A percentile compares a stretch with the other conserved stretches of the same genome.
Evolutionary conservation across 2,888 invertebrate genomes (phyloP).

Genomic region (Eurytoma adleriae): DNA sequence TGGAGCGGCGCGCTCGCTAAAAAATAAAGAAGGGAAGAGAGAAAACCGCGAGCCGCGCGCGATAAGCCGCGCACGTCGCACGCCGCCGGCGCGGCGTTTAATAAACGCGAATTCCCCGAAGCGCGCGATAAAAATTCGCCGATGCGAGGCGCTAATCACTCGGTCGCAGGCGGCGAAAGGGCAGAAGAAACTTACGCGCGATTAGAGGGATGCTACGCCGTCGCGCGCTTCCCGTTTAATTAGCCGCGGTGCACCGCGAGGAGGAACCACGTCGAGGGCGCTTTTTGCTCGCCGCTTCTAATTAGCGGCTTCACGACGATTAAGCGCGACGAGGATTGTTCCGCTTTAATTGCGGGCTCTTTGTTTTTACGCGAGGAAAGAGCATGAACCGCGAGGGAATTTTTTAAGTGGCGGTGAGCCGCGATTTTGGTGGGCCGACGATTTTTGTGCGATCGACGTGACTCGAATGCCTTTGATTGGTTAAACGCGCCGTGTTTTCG

Average conservation of each 20-base stretch:
- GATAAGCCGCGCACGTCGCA: neutral
- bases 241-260: no score
- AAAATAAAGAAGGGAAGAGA: neutral
- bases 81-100: slow-evolving; percentile 4
- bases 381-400: no score
- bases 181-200: neutral
- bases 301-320: slow-evolving; percentile 32
- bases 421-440: no score
- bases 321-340: neutral
- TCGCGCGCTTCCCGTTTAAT: neutral
- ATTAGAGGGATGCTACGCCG: neutral
- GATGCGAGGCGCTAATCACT: neutral
- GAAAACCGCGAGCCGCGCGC: neutral
- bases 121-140: neutral
- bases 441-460: no score
- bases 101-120: slow-evolving; percentile 42
- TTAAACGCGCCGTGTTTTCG: no score
- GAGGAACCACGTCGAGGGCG: neutral
- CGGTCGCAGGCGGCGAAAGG: neutral
- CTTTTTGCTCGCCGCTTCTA: slow-evolving; percentile 11
- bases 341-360: slow-evolving; percentile 6
- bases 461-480: no score
- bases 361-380: no score
- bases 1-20: neutral
- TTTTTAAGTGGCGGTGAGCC: no score